phyloP scores from a whole-genome alignment of 2,113 vertebrate genomes.

The Laticauda colubrina region DNA sequence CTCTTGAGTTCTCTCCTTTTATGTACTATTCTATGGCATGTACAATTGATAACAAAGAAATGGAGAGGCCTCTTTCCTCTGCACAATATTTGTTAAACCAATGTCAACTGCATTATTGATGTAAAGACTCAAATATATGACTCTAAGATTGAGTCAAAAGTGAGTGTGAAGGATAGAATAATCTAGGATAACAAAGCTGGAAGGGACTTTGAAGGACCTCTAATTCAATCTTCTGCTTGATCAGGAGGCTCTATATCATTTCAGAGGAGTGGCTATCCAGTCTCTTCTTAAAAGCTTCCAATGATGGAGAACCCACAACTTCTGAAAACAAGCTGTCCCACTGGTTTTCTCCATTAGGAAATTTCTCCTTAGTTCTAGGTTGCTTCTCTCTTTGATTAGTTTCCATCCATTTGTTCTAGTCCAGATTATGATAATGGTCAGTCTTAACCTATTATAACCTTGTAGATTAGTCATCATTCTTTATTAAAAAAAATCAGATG shows the following conservation, averaged over 20 bases:
- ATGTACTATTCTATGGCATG: not conserved
- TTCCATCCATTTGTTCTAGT: not conserved
- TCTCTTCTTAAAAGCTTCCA: not conserved
- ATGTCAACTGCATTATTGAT: not conserved
- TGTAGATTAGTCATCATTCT: not conserved
- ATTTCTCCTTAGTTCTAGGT: not conserved
- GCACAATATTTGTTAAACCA: not conserved
- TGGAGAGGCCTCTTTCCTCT: not conserved
- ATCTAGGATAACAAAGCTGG: not conserved
- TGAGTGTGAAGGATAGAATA: slow-evolving; percentile 5
- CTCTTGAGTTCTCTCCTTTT: not conserved
- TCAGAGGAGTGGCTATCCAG: not conserved
- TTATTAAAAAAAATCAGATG: slow-evolving; percentile 37
- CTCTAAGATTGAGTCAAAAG: not conserved
- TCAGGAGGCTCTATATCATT: not conserved
- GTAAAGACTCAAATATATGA: slow-evolving; percentile 15
- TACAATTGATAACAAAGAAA: not conserved
- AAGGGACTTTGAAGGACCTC: not conserved
- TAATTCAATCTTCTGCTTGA: not conserved
- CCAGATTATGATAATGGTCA: not conserved
- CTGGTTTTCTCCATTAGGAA: not conserved
- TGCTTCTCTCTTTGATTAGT: not conserved
- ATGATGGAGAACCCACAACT: not conserved
- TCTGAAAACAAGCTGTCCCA: not conserved
- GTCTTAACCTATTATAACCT: not conserved